Evolutionary conservation across 2,888 invertebrate genomes (phyloP).

Genomic region (Palloptera scutellata): DNA sequence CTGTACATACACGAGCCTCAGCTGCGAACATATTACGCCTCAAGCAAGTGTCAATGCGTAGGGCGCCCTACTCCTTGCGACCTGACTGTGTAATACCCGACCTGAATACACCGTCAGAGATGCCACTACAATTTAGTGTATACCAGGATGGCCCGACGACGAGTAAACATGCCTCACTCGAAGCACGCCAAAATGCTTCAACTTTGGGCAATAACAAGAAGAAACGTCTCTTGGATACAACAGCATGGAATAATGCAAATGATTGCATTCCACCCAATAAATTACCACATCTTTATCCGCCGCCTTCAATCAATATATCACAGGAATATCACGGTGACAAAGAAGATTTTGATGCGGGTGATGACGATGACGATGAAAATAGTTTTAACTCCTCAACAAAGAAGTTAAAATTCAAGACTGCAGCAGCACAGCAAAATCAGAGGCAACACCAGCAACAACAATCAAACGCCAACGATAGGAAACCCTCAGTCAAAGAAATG

Average conservation of each 20-base stretch:
- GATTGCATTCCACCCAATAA: background rate
- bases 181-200: slow-evolving; percentile 5
- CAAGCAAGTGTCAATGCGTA: slow-evolving; percentile 50
- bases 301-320: background rate
- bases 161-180: slow-evolving; percentile 42
- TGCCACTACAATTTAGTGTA: slow-evolving; percentile 33
- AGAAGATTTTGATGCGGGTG: slow-evolving; percentile 3
- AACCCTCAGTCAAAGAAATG: slow-evolving; percentile 34
- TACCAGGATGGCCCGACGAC: slow-evolving; percentile 41
- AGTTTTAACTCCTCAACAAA: background rate
- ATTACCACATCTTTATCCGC: background rate
- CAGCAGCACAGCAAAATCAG: background rate
- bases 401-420: background rate
- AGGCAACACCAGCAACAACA: background rate
- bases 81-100: slow-evolving; percentile 55
- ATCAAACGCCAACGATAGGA: slow-evolving; percentile 11
- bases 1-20: slow-evolving; percentile 39
- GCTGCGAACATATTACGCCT: slow-evolving; percentile 35
- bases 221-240: background rate
- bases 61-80: slow-evolving; percentile 52
- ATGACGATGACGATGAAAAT: slow-evolving; percentile 30
- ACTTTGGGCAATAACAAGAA: background rate
- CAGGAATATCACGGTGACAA: background rate
- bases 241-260: background rate
- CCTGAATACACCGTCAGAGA: slow-evolving; percentile 49